Evolutionary conservation across 2,797 vertebrate species (phyloP).

Genomic region (Rhinatrema bivittatum): DNA sequence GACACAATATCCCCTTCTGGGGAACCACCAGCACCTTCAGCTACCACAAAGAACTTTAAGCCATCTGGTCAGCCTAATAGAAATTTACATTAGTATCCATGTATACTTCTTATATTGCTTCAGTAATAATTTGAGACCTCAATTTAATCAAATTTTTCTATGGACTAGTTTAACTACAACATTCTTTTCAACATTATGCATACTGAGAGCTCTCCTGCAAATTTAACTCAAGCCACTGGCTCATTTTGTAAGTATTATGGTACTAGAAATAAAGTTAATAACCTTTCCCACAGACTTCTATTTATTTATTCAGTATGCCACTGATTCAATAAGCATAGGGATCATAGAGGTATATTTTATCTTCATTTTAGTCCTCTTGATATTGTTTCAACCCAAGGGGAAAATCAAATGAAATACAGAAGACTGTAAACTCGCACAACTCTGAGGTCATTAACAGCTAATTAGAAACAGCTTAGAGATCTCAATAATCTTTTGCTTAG

Average conservation of each 20-base stretch:
- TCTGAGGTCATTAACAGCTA: slow-evolving; percentile 53
- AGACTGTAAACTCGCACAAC: slow-evolving; percentile 44
- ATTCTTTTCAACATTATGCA: no score
- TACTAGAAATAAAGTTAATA: slow-evolving; percentile 31
- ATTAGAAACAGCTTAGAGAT: slow-evolving; percentile 54
- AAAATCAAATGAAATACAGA: slow-evolving; percentile 49
- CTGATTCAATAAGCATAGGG: slow-evolving; percentile 36
- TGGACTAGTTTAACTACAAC: no score
- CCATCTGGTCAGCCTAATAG: no score
- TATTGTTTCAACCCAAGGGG: slow-evolving; percentile 45
- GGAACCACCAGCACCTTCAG: no score
- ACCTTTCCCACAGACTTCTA: slow-evolving; percentile 41
- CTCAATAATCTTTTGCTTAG: slow-evolving; percentile 38
- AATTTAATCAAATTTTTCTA: no score
- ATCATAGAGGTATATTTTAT: slow-evolving; percentile 36
- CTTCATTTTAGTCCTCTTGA: slow-evolving; percentile 42
- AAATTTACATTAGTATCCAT: no score
- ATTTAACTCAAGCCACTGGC: no score
- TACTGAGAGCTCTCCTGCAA: neutral
- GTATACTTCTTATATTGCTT: no score
- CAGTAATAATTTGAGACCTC: no score
- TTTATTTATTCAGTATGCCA: slow-evolving; percentile 43
- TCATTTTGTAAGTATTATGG: slow-evolving; percentile 22
- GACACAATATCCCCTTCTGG: no score
- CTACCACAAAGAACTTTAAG: no score